Conservation (phyloP, 2,888 invertebrate genomes). For the Apeira syringaria region DNA sequence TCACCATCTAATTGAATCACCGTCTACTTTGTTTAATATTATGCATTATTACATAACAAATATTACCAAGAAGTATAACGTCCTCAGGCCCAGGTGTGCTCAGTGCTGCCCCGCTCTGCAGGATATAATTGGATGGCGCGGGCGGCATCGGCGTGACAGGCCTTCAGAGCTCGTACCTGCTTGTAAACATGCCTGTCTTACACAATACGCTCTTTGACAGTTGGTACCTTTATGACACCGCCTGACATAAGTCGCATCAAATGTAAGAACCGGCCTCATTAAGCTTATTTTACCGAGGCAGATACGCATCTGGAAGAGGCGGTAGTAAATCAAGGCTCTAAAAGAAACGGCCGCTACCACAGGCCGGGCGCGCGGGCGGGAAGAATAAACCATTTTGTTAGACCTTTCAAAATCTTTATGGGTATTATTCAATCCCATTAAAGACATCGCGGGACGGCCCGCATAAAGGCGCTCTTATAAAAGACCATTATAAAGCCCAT, state of each 20-base stretch:
- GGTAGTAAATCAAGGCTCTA: conserved; percentile 69
- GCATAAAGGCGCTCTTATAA: conserved; percentile 70
- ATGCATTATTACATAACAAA: too few species aligned
- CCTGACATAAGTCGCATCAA: conserved; percentile 51
- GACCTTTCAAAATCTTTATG: conserved; percentile 76
- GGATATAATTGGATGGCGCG: conserved; percentile 79
- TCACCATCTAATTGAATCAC: too few species aligned
- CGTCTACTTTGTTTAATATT: too few species aligned
- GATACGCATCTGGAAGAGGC: conserved; percentile 64
- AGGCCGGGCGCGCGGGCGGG: conserved; percentile 59
- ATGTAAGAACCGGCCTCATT: conserved; percentile 70
- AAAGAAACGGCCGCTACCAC: conserved; percentile 58
- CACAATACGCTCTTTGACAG: conserved; percentile 82
- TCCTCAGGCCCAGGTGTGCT: conserved; percentile 40
- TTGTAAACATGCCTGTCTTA: conserved; percentile 78
- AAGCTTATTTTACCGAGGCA: conserved; percentile 78
- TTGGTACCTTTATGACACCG: conserved; percentile 80
- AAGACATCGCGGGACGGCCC: conserved; percentile 69
- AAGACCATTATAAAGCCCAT: conserved; percentile 72
- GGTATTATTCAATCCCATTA: conserved; percentile 79
- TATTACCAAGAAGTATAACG: too few species aligned
- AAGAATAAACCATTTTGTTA: conserved; percentile 72
- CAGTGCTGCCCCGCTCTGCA: conserved; percentile 41
- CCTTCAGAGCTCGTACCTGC: conserved; percentile 78
- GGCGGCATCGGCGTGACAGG: conserved; percentile 72